Base-by-base conservation (phyloP, 2,797 vertebrate genomes). In the Neopelma chrysocephalum region DNA sequence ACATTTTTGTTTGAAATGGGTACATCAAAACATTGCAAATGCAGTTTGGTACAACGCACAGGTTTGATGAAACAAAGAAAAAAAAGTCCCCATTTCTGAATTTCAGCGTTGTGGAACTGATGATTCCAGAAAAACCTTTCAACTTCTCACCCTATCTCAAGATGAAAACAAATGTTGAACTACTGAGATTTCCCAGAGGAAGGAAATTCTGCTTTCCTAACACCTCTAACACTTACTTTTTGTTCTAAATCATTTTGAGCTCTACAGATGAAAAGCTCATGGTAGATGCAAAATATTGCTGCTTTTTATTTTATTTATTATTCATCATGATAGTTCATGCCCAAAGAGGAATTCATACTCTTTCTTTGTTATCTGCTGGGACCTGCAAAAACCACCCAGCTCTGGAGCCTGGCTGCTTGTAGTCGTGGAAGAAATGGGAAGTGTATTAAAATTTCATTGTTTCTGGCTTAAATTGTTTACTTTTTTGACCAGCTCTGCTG, bases 81-180 rank as follows among this genome's bases (percentile, higher is more conserved):
- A 77, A 69, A 72, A 83, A 83, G 72, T 64, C 82, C 91, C 48
- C 8, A 3, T 86, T 96, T 94, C 87, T 88, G 89, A 94, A 79
- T 91, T 83, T 95, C 80, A 84, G 62, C 6, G 1, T 93, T 48
- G 82, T 82, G 87, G 89, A 96, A 91, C 82, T 90, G 95, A 93
- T 91, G 89, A 91, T 96, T 95, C 96, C 93, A 90, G 91, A 70
- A 79, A 93, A 95, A 88, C 87, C 89, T 97, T 97, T 96, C 96
- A 96, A 97, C 94, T 97, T 95, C 96, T 96, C 95, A 95, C 95
- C 95, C 95, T 91, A 83, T 93, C 91, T 90, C 85, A 65, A 94
- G 96, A 96, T 97, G 96, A 97, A 97, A 97, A 97, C 91, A 94
- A 96, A 97, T 93, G 93, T 96, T 96, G 96, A 96, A 96, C 94